Base-by-base conservation (phyloP, 92 coral and sea anemone genomes). In the Paragorgia papillata region DNA sequence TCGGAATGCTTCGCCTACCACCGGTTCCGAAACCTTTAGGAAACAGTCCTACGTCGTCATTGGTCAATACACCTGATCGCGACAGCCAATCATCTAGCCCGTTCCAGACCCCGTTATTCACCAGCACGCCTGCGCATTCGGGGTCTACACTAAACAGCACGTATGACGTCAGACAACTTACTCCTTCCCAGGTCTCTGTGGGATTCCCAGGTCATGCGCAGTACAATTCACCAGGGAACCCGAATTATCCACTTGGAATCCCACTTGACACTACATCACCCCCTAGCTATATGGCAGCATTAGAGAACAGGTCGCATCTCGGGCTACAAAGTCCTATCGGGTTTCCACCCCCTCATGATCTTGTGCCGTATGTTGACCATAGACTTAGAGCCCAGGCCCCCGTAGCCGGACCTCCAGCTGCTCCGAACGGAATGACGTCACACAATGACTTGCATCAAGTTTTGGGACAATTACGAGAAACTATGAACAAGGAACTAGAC, bases 281-380 rank as follows among this genome's bases (percentile, higher is more conserved):
- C 17, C 9, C 53, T 30, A 9, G 15, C 8, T 35, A 66, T 43
- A 9, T 13, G 27, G 40, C 73, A 9, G 48, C 54, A 19, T 28
- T 62, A 31, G 43, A 43, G 24, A 43, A 62, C 19, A 62, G 68
- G n/a, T 28, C 48, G 5, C 39, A 62, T 9, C 68, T 27, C 1
- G 68, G 68, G 68, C 4, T 62, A 30, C 73, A 66, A 66, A 66
- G 73, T 21, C 73, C 73, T n/a, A n/a, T n/a, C 56, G 53, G 73
- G 56, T 66, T 66, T 29, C 73, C 73, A 7, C 18, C 21, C 30
- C 73, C 35, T 6, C 73, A 39, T 2, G 56, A 28, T 9, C 73
- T 41, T 20, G 73, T 66, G 24, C 73, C 73, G 27, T 66, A 66
- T 66, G 56, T 66, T 66, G 34, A 66, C 34, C 53, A 39, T 30